Evolutionary conservation across 2,797 vertebrate genomes (phyloP), one percentile per base, ranked within the genome.

Genomic region (Coregonus sp.): DNA sequence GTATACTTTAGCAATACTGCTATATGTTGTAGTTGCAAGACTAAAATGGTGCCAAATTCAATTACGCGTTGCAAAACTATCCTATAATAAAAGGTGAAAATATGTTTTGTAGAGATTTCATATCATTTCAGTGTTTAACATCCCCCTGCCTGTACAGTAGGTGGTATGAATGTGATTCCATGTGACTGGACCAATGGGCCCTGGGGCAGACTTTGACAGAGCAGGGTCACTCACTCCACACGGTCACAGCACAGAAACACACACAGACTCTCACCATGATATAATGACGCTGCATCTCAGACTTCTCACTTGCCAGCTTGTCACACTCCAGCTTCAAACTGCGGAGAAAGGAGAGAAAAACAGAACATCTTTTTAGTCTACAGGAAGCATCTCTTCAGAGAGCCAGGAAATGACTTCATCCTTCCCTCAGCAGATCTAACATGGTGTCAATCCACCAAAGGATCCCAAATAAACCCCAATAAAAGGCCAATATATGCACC

Each of bases 241-340:
- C 0, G 25, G 25, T 25, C 25, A 67, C 15, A 79, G 20, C 75
- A 74, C 37, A 63, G 56, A 82, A 11, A 75, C 35, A 52, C 1
- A 73, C 25, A 40, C 9, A 52, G 78, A 81, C 33, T 92, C 93
- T 94, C 89, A 98, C 97, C 97, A 98, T 97, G 93, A 98, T 97
- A 73, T 98, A 99, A 92, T 98, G 98, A 87, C 98, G 96, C 86
- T 99, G 98, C 98, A 99, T 99, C 93, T 99, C 98, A 0, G 97
- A 98, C 93, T 99, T 99, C 93, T 99, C 97, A 0, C 97, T 99
- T 89, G 97, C 97, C 87, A 99, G 92, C 90, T 99, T 98, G 94
- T 98, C 98, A 86, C 98, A 99, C 83, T 99, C 98, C 80, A 99
- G 91, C 93, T 98, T 98, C 89, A 98, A 93, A 93, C 97, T 98